Percentiles rank a stretch among this genome's conserved stretches.
phyloP scores from a whole-genome alignment of 1,140 invertebrate species.

The Adoxophyes honmai region DNA sequence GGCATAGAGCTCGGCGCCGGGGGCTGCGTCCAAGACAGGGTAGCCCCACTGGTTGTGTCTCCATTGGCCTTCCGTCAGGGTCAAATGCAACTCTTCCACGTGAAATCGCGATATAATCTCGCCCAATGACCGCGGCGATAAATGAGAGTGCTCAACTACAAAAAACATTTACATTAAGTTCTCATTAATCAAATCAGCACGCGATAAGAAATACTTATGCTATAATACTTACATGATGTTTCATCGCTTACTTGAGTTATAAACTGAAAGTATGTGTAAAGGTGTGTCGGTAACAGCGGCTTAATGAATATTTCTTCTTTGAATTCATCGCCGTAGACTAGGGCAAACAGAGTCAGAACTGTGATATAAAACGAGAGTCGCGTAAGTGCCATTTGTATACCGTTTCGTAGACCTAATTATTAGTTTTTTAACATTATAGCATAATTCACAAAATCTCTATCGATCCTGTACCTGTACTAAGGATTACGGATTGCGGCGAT shows the following conservation, averaged over 20 bases:
- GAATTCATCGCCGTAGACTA: slow-evolving; percentile 80
- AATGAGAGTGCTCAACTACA: slow-evolving; percentile 87
- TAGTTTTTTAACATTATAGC: background rate
- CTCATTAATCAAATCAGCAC: no score
- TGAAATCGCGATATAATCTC: slow-evolving; percentile 92
- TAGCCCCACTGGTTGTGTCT: slow-evolving; percentile 96
- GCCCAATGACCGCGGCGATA: slow-evolving; percentile 93
- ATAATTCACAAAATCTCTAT: background rate
- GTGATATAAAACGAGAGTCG: background rate
- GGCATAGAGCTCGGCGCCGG: slow-evolving; percentile 94
- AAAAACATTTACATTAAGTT: slow-evolving; percentile 31
- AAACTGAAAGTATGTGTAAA: slow-evolving; percentile 92
- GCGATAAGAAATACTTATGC: no score
- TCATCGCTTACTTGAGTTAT: slow-evolving; percentile 83
- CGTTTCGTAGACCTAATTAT: background rate
- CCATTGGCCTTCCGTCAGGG: slow-evolving; percentile 96
- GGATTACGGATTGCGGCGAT: no score
- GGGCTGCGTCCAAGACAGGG: slow-evolving; percentile 89
- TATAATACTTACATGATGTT: slow-evolving; percentile 55
- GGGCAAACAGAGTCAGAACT: slow-evolving; percentile 13
- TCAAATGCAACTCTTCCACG: slow-evolving; percentile 94
- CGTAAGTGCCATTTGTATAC: background rate
- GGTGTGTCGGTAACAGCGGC: slow-evolving; percentile 85
- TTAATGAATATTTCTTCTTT: slow-evolving; percentile 91
- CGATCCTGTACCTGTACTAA: background rate